Evolutionary conservation across 2,888 invertebrate species (phyloP).

Genomic region (Rotaria magnacalcarata): DNA sequence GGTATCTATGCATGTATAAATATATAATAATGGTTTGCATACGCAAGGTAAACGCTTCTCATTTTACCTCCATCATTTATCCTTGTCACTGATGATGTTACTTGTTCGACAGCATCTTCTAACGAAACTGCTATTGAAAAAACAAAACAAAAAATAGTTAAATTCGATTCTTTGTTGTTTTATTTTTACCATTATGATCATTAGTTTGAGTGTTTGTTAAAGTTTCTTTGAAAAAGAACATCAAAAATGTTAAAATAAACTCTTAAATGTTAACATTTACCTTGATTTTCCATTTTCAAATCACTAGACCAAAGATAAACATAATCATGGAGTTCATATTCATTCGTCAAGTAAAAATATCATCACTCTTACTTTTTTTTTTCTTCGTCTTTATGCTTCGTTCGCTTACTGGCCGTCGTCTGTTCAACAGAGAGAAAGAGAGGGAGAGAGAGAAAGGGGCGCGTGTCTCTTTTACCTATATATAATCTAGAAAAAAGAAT

Average conservation of each 20-base stretch:
- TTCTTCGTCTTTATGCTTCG: slow-evolving; percentile 24
- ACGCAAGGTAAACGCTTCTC: background rate
- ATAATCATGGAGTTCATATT: background rate
- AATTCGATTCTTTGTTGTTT: background rate
- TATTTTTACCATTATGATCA: background rate
- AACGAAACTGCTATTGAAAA: background rate
- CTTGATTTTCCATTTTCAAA: slow-evolving; percentile 11
- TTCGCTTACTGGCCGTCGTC: slow-evolving; percentile 2
- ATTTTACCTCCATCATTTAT: slow-evolving; percentile 20
- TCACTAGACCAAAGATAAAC: slow-evolving; percentile 17
- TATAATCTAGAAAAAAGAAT: slow-evolving; percentile 20
- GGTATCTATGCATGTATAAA: background rate
- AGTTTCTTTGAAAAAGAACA: background rate
- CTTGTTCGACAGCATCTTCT: background rate
- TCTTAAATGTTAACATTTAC: background rate
- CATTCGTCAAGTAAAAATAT: background rate
- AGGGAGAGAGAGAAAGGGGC: background rate
- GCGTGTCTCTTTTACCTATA: slow-evolving; percentile 14
- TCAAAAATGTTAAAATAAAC: background rate
- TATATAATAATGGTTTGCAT: background rate
- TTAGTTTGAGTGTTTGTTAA: background rate
- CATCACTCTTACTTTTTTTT: slow-evolving; percentile 22
- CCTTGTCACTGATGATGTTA: background rate
- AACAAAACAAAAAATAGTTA: background rate
- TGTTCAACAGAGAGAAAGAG: background rate